Conservation (phyloP, 2,797 vertebrate species). For the Acestrorhynchus altus region DNA sequence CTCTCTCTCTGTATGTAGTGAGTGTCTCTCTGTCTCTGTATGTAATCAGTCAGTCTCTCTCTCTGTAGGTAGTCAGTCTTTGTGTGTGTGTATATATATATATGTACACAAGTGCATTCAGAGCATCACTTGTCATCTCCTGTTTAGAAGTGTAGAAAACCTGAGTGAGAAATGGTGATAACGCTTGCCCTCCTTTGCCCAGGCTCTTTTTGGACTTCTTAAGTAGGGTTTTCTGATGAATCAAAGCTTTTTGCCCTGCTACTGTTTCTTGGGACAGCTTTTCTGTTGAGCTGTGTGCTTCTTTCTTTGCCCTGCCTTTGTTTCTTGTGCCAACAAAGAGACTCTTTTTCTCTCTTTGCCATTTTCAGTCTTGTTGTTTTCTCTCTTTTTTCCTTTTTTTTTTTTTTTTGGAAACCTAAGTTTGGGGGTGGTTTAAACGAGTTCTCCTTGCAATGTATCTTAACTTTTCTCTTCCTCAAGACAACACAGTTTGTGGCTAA, state of each 20-base stretch:
- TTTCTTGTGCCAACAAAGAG: slow-evolving; percentile 49
- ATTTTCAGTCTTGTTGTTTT: slow-evolving; percentile 62
- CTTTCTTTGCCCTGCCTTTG: slow-evolving; percentile 31
- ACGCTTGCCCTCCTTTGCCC: slow-evolving; percentile 26
- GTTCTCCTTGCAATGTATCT: not conserved
- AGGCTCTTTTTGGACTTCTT: slow-evolving; percentile 63
- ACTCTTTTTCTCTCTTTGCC: slow-evolving; percentile 66
- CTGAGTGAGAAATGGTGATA: slow-evolving; percentile 27
- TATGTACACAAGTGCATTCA: not conserved
- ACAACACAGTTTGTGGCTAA: slow-evolving; percentile 45
- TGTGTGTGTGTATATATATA: too few species aligned
- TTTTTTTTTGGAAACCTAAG: slow-evolving; percentile 55
- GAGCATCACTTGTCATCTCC: slow-evolving; percentile 4
- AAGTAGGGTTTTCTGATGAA: slow-evolving; percentile 42
- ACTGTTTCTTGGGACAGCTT: slow-evolving; percentile 20
- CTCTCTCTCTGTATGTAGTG: too few species aligned
- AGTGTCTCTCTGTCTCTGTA: too few species aligned
- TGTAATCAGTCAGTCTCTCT: too few species aligned
- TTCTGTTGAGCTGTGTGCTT: slow-evolving; percentile 49
- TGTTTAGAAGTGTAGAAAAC: slow-evolving; percentile 15
- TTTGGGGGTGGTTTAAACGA: slow-evolving; percentile 6
- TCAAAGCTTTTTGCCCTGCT: slow-evolving; percentile 27
- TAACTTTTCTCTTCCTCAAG: slow-evolving; percentile 64
- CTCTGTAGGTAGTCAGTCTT: too few species aligned
- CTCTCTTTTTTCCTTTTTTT: slow-evolving; percentile 66